These are phyloP conservation scores for Drosophila prostipennis DNA, from an alignment of 2,888 invertebrate species.

Conservation along the genomic window DNA sequence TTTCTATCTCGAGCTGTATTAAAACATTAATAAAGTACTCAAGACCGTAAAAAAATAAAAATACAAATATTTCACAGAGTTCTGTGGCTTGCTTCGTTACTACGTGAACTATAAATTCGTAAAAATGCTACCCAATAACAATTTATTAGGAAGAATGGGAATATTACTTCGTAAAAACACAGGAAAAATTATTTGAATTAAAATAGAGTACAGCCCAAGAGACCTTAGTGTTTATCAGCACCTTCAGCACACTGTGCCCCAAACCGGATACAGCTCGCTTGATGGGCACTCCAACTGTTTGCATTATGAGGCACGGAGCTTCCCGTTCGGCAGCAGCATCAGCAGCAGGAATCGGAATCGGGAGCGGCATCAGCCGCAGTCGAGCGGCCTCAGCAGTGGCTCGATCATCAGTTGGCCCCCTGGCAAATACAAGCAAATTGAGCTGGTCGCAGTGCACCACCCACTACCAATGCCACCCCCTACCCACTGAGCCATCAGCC, in stretches of 20 bases:
- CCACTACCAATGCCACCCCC: neutral
- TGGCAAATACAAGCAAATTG: conserved; percentile 46
- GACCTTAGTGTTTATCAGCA: neutral
- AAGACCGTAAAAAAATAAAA: no score
- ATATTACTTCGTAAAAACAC: no score
- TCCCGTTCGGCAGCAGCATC: conserved; percentile 20
- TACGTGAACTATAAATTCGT: no score
- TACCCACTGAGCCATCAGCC: neutral
- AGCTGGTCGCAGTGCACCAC: conserved; percentile 11
- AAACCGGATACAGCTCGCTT: conserved; percentile 57
- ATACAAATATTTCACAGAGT: no score
- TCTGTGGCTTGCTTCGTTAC: no score
- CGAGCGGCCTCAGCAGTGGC: conserved; percentile 43
- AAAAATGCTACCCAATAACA: no score
- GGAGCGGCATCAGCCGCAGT: conserved; percentile 33
- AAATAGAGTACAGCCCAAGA: no score
- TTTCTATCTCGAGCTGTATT: no score
- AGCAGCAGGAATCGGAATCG: conserved; percentile 30
- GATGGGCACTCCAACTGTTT: conserved; percentile 72
- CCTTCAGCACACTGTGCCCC: conserved; percentile 17
- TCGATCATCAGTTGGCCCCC: conserved; percentile 59
- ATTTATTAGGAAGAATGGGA: no score
- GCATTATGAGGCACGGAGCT: conserved; percentile 69
- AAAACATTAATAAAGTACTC: no score
- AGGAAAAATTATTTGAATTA: no score